Percentiles rank a stretch among this genome's conserved stretches.
These are phyloP conservation scores for Drosophila phalerata DNA, from an alignment of 2,888 invertebrate species.

Conservation along the genomic window DNA sequence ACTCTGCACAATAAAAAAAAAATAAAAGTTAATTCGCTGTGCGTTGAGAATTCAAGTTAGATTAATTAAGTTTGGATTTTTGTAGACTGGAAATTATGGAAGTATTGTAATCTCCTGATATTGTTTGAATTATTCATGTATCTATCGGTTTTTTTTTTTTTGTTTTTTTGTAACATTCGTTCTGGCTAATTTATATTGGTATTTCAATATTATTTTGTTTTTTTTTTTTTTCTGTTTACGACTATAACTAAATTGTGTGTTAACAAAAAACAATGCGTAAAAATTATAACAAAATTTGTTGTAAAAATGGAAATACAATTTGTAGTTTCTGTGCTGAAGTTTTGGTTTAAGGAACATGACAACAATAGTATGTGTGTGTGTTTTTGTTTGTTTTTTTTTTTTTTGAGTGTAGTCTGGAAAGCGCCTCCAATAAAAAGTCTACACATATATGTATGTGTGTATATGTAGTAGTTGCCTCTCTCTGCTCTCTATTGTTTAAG, in stretches of 20 bases:
- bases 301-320: conserved; percentile 67
- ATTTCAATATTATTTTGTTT: not conserved
- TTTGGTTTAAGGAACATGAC: conserved; percentile 58
- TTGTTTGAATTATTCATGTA: conserved; percentile 45
- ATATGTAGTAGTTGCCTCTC: not conserved
- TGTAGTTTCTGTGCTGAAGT: conserved; percentile 13
- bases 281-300: conserved; percentile 73
- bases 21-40: conserved; percentile 2
- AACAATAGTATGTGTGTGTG: conserved; percentile 47
- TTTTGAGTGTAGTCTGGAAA: conserved; percentile 18
- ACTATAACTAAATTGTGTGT: conserved; percentile 63
- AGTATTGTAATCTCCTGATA: conserved; percentile 22
- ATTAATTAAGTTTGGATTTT: conserved; percentile 7
- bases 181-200: conserved; percentile 31
- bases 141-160: conserved; percentile 38
- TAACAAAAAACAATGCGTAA: conserved; percentile 75
- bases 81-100: conserved; percentile 41
- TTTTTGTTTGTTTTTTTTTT: conserved; percentile 11
- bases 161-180: too few relatives aligned
- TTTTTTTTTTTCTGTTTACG: conserved; percentile 7
- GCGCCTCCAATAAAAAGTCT: conserved; percentile 7
- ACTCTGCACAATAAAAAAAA: not conserved
- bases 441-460: not conserved
- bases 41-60: conserved; percentile 1
- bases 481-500: not conserved